A percentile compares a stretch with the other conserved stretches of the same genome.
Evolutionary conservation across 2,888 invertebrate genomes (phyloP).

Genomic region (Danaus chrysippus): DNA sequence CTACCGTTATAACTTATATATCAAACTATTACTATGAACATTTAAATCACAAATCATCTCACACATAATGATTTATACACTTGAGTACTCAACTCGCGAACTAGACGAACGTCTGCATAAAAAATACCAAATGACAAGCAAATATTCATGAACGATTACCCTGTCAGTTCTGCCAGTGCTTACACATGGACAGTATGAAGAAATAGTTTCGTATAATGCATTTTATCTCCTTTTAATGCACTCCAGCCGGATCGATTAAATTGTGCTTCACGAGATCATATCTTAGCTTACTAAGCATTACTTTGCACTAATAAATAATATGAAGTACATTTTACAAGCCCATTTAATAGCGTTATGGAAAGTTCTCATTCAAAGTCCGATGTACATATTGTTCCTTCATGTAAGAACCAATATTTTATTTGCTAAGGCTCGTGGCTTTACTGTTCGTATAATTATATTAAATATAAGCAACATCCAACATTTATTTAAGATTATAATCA

Average conservation of each 20-base stretch:
- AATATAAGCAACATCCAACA: neutral
- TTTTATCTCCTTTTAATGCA: constrained; percentile 26
- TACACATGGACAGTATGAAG: constrained; percentile 22
- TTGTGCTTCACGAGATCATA: constrained; percentile 22
- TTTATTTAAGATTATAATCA: constrained; percentile 14
- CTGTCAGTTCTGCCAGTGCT: constrained; percentile 24
- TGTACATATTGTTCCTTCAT: constrained; percentile 4
- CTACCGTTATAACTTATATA: neutral
- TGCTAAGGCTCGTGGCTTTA: neutral
- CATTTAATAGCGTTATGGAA: neutral
- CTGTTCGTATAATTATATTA: neutral
- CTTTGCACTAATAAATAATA: constrained; percentile 17
- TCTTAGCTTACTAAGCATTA: constrained; percentile 19
- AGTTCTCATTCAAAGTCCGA: neutral
- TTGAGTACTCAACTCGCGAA: neutral
- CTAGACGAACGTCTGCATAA: constrained; percentile 16
- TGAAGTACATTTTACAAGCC: constrained; percentile 10
- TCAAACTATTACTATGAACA: neutral
- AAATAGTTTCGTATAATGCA: constrained; percentile 22
- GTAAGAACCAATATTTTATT: constrained; percentile 1
- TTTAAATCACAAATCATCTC: constrained; percentile 1
- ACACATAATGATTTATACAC: constrained; percentile 1
- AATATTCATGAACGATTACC: constrained; percentile 28
- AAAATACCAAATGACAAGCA: constrained; percentile 30
- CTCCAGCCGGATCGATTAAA: constrained; percentile 25